Evolutionary conservation across 2,113 vertebrate genomes (phyloP).

Genomic region (Anoplopoma fimbria): DNA sequence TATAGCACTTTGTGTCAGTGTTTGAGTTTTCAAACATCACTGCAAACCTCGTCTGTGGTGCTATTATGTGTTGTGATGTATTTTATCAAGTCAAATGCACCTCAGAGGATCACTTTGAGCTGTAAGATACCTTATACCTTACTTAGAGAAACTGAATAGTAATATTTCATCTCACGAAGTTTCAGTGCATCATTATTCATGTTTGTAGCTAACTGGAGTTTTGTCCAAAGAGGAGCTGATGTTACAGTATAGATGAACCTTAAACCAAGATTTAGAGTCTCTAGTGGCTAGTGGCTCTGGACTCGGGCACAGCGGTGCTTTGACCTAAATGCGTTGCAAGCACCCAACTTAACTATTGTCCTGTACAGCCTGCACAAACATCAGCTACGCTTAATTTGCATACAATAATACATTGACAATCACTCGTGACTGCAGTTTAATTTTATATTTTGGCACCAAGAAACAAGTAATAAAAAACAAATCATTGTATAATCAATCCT

Average conservation of each 20-base stretch:
- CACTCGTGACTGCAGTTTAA: too few relatives aligned
- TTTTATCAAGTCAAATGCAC: conserved; percentile 1
- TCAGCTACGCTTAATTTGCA: too few relatives aligned
- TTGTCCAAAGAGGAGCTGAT: background rate
- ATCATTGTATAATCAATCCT: too few relatives aligned
- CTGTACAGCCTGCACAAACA: too few relatives aligned
- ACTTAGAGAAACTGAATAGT: background rate
- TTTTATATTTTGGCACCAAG: too few relatives aligned
- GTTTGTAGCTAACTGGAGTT: background rate
- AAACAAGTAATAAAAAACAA: too few relatives aligned
- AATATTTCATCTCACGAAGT: background rate
- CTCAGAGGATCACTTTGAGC: background rate
- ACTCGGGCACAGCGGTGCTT: background rate
- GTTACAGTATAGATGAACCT: background rate
- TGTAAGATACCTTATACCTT: background rate
- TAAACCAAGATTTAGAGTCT: background rate
- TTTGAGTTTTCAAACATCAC: background rate
- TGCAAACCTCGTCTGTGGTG: background rate
- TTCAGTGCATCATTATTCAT: background rate
- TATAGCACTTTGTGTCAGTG: background rate
- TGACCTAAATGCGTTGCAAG: background rate
- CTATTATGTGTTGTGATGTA: background rate
- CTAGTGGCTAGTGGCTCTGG: background rate
- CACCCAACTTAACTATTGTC: too few relatives aligned
- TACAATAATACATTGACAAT: too few relatives aligned